Base-by-base conservation (phyloP, 2,113 vertebrate genomes). In the Holacanthus passer region DNA sequence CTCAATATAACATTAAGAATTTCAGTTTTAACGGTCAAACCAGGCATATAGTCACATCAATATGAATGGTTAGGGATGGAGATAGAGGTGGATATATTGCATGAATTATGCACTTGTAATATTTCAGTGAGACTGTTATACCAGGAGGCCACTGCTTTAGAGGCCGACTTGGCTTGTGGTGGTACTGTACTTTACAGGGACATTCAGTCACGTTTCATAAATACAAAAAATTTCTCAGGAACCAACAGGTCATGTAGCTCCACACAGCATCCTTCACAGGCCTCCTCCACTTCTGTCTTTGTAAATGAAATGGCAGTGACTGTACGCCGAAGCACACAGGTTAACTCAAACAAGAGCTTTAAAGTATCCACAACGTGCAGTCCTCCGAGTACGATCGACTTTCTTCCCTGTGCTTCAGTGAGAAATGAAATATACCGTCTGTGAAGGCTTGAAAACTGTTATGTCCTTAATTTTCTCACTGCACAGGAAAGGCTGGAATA, bases 401-500 rank as follows among this genome's bases (percentile, higher is more conserved):
- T 81, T 72, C 82, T 66, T 84, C 68, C 84, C 70, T 73, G 85
- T 88, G 84, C 87, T 86, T 69, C 79, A 56, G 53, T 67, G 73
- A 76, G 72, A 81, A 75, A 79, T 52, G 29, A 89, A 83, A 64
- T 78, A 71, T 71, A 67, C 69, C 75, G 82, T 86, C 91, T 65
- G 79, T 81, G 58, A 94, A 92, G 94, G 92, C 94, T 94, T 87
- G 84, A 93, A n/a, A 91, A 94, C 93, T 94, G 93, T 94, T 94
- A 87, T 74, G 85, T 83, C 82, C 93, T 93, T 93, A 93, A 91
- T 91, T 78, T 82, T 80, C 84, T 82, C 90, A 71, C 86, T 82
- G 89, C 90, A 92, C 78, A 88, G 90, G 62, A 83, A 74, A 75
- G 83, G 71, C 80, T 82, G 83, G 78, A 74, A 69, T 71, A 80